Base-by-base conservation (phyloP, 2,888 invertebrate species). In the Arctia plantaginis region DNA sequence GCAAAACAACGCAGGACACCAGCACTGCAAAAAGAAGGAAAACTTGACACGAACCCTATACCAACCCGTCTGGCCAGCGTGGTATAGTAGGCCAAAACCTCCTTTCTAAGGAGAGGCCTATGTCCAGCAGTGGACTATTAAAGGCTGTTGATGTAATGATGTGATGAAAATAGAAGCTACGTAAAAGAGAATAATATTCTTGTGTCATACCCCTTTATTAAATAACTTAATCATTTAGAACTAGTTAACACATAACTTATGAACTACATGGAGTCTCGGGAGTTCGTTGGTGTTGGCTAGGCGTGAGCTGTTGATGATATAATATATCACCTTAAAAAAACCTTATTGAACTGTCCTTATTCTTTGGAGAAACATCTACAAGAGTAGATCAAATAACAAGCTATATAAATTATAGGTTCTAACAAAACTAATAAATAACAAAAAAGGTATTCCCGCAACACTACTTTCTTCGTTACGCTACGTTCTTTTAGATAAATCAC, bases 351-450 rank as follows among this genome's bases (percentile, higher is more conserved):
- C 13, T 67, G 15, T 30, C 18, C 2, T 30, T 18, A 30, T 27
- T 62, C 47, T 67, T 67, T 67, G 67, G 33, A 27, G 20, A 33
- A 67, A 47, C 33, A 47, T 67, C 67, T 47, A 67, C 47, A 47
- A 23, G n/a, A 44, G 20, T 67, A 67, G 30, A 18, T 47, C 12
- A 30, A 67, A 67, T 30, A 47, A 47, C 12, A 47, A 47, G 44
- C 20, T 20, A 20, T 47, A 47, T 39, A 33, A 12, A 47, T 18
- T 10, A n/a, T 47, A 47, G 23, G 2, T 35, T 6, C 8, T 44
- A 67, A 30, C 30, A 41, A 27, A 27, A 59, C 1, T 59, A 59
- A 59, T 27, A 59, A 59, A n/a, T 27, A 27, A n/a, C 12, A n/a
- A 55, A 55, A 55, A n/a, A 23, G 8, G 3, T n/a, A 13, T 55